Evolutionary conservation across 2,113 vertebrate genomes (phyloP).

Genomic region (Silurus meridionalis): DNA sequence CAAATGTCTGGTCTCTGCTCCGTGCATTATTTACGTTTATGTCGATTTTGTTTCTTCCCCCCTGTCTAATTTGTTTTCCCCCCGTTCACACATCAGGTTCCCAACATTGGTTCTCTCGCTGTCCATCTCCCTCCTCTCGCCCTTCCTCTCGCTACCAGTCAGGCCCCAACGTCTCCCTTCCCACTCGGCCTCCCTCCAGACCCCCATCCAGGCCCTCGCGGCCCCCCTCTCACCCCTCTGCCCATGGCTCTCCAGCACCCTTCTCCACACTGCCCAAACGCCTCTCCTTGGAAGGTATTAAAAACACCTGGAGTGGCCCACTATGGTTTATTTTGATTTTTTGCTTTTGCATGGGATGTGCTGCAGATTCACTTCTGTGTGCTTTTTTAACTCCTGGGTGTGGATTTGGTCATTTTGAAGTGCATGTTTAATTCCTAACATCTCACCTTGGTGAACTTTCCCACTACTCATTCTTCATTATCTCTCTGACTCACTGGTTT

Average conservation of each 20-base stretch:
- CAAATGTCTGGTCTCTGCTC: constrained; percentile 47
- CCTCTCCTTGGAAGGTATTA: constrained; percentile 99
- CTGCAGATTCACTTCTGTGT: constrained; percentile 12
- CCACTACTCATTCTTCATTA: background rate
- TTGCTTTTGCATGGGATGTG: constrained; percentile 54
- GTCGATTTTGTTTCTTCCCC: constrained; percentile 22
- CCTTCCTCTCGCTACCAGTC: constrained; percentile 99
- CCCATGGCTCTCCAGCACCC: constrained; percentile 93
- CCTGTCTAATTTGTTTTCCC: constrained; percentile 31
- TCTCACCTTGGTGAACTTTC: constrained; percentile 24
- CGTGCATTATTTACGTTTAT: background rate
- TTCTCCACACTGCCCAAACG: constrained; percentile 97
- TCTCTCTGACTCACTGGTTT: constrained; percentile 20
- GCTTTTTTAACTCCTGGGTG: constrained; percentile 22
- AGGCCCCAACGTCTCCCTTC: constrained; percentile 88
- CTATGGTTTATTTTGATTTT: constrained; percentile 48
- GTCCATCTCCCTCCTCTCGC: constrained; percentile 98
- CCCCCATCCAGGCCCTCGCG: constrained; percentile 98
- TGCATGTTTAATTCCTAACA: constrained; percentile 35
- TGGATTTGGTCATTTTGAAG: constrained; percentile 18
- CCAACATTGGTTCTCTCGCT: constrained; percentile 98
- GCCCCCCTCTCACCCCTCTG: constrained; percentile 97
- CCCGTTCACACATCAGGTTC: constrained; percentile 83
- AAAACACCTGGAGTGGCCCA: constrained; percentile 76
- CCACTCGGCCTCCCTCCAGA: constrained; percentile 98